phyloP scores from a whole-genome alignment of 1,140 invertebrate species.

The Diorhabda sublineata region DNA sequence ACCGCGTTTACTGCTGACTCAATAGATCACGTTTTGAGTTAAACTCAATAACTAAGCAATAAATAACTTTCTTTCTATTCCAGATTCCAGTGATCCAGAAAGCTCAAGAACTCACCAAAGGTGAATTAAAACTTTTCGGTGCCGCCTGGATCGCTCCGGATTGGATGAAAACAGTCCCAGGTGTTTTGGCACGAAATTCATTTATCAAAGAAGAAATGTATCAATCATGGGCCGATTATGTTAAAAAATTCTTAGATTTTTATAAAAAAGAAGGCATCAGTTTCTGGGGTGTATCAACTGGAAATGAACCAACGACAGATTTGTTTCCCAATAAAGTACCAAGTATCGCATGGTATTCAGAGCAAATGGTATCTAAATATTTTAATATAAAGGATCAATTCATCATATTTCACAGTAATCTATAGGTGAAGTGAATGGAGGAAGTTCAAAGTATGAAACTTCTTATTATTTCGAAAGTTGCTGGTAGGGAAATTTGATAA shows the following conservation, averaged over 20 bases:
- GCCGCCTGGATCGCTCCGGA: conserved; percentile 81
- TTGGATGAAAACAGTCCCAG: conserved; percentile 90
- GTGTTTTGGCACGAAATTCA: conserved; percentile 56
- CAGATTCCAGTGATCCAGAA: conserved; percentile 1
- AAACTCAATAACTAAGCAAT: not conserved
- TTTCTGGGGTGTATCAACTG: conserved; percentile 47
- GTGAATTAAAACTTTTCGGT: conserved; percentile 44
- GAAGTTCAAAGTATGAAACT: no score
- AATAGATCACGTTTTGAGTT: no score
- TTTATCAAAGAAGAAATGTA: conserved; percentile 52
- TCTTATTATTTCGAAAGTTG: no score
- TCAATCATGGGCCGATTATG: conserved; percentile 60
- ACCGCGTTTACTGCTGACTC: no score
- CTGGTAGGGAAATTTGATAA: no score
- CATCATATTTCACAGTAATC: no score
- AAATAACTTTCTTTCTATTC: not conserved
- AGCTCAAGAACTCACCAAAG: conserved; percentile 18
- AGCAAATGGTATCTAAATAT: conserved; percentile 23
- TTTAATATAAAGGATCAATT: no score
- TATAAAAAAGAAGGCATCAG: conserved; percentile 40
- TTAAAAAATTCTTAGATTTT: conserved; percentile 44
- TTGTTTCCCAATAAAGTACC: conserved; percentile 53
- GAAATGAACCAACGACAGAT: conserved; percentile 40
- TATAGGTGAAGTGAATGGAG: no score
- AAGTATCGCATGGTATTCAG: conserved; percentile 25